A percentile compares a stretch with the other conserved stretches of the same genome.
phyloP scores from a whole-genome alignment of 2,113 vertebrate species.

The Dipodomys spectabilis region DNA sequence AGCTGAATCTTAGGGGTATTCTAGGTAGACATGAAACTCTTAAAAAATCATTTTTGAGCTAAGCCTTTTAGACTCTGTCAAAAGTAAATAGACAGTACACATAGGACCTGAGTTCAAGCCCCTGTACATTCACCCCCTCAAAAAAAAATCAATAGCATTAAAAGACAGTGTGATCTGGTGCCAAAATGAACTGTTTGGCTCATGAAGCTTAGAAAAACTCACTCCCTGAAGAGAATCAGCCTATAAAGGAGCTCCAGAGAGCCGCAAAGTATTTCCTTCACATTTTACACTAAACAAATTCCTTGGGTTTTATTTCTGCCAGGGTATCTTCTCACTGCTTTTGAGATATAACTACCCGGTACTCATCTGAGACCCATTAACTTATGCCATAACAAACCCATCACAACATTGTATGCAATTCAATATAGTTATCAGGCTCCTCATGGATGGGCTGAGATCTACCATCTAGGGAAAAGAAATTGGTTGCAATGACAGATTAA shows the following conservation, averaged over 20 bases:
- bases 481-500: background rate
- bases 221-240: background rate
- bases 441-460: background rate
- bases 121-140: background rate
- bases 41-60: conserved; percentile 45
- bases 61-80: conserved; percentile 7
- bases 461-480: background rate
- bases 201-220: background rate
- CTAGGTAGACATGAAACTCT: background rate
- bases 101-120: background rate
- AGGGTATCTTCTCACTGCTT: background rate
- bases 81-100: conserved; percentile 32
- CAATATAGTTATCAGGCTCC: background rate
- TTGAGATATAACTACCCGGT: background rate
- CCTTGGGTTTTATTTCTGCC: background rate
- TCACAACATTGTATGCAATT: background rate
- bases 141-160: background rate
- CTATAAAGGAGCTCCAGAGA: background rate
- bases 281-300: background rate
- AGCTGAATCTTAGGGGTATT: background rate
- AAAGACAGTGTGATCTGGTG: background rate
- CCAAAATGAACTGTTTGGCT: background rate
- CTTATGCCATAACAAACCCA: background rate
- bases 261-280: background rate
- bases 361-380: background rate